These are phyloP conservation scores for Dynastes hyllus DNA, from an alignment of 2,888 invertebrate species.

Conservation along the genomic window DNA sequence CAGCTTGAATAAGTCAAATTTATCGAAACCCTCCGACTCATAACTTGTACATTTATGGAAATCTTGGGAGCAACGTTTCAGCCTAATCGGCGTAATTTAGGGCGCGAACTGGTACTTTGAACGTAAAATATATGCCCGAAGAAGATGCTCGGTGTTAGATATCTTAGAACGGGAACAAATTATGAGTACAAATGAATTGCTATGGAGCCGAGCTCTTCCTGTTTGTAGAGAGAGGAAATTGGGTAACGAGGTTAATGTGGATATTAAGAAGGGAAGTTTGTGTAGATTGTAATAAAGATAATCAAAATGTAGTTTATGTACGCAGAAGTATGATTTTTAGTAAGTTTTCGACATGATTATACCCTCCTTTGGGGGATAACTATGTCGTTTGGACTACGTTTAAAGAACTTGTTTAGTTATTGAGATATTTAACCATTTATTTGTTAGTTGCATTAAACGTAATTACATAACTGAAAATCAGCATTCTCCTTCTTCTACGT, in stretches of 20 bases:
- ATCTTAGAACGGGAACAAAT: constrained; percentile 10
- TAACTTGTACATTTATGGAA: constrained; percentile 44
- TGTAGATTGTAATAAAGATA: constrained; percentile 11
- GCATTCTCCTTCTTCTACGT: too few relatives aligned
- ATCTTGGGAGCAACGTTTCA: constrained; percentile 24
- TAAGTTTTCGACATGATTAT: too few relatives aligned
- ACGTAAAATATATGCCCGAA: constrained; percentile 14
- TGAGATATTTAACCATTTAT: too few relatives aligned
- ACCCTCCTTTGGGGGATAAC: too few relatives aligned
- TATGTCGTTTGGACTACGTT: too few relatives aligned
- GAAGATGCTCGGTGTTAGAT: constrained; percentile 21
- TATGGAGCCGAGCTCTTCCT: background rate
- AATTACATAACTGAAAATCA: too few relatives aligned
- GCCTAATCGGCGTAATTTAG: constrained; percentile 33
- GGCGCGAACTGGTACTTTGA: background rate
- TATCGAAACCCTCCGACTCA: constrained; percentile 7
- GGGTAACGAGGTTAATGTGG: constrained; percentile 14
- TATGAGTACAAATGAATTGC: constrained; percentile 10
- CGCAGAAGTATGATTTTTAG: too few relatives aligned
- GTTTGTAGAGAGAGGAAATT: background rate
- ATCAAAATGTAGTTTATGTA: background rate
- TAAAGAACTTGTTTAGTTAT: too few relatives aligned
- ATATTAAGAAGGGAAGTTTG: constrained; percentile 4
- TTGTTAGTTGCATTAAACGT: too few relatives aligned
- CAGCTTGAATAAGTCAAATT: constrained; percentile 37